Evolutionary conservation across 2,113 vertebrate species (phyloP).

Genomic region (Felis chaus): DNA sequence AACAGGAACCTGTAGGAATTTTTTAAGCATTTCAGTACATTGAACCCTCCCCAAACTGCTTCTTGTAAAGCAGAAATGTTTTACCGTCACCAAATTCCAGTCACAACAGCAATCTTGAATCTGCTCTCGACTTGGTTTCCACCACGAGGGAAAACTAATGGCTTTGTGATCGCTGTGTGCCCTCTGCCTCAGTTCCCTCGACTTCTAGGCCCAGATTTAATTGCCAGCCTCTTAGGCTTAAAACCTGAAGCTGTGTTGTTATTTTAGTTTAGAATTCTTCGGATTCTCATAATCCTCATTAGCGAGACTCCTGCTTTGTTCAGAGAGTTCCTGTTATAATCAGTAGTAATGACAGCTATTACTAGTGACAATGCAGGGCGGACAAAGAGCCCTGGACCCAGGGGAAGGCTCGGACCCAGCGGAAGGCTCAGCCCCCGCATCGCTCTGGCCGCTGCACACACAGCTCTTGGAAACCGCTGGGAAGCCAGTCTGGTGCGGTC

Average conservation of each 20-base stretch:
- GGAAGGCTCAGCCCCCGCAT: not conserved
- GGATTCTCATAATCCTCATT: constrained; percentile 55
- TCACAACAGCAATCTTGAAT: not conserved
- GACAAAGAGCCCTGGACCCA: not conserved
- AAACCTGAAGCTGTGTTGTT: constrained; percentile 59
- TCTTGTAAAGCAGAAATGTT: constrained; percentile 12
- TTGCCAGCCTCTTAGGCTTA: constrained; percentile 50
- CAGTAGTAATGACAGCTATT: constrained; percentile 38
- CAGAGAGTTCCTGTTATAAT: constrained; percentile 29
- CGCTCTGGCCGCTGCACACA: fast-evolving
- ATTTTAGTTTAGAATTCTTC: constrained; percentile 57
- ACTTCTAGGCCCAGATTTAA: constrained; percentile 46
- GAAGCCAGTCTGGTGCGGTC: fast-evolving
- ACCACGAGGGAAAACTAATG: not conserved
- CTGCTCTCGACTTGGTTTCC: constrained; percentile 13
- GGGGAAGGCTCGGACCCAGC: not conserved
- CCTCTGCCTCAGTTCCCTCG: not conserved
- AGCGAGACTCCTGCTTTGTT: constrained; percentile 47
- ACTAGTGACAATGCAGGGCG: not conserved
- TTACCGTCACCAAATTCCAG: constrained; percentile 3
- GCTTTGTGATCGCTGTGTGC: not conserved
- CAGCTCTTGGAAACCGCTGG: not conserved
- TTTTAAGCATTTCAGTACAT: not conserved
- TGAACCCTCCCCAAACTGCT: constrained; percentile 27
- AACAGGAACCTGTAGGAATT: not conserved